Evolutionary conservation across 2,797 vertebrate genomes (phyloP), one percentile per base, ranked within the genome.

Genomic region (Gallinago nigripennis): DNA sequence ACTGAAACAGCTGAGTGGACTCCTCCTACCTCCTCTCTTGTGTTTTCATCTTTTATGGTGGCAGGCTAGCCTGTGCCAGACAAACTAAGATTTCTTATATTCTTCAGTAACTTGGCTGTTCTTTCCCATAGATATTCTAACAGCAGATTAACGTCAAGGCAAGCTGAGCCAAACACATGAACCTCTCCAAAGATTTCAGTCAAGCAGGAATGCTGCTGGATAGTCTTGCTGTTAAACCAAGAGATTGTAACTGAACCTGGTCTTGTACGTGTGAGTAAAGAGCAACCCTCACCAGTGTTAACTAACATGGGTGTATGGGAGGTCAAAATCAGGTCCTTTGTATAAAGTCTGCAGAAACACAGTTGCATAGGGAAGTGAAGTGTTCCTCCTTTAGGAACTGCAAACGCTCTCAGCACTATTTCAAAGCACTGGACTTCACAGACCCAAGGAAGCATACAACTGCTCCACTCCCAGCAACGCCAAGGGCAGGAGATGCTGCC

Each of bases 1-100:
- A 93, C 56, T 92, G 94, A 91, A 97, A 88, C 93, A 95, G 88
- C 92, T 82, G 91, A 93, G 80, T 11, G 15, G 92, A 81, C 97
- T 97, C 95, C 97, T 97, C 96, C 97, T 95, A 83, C 96, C 96
- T 95, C 91, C 92, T 95, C 86, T 94, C 57, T 6, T 5, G 4
- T 92, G 76, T 97, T 94, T 97, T 96, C 77, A 76, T 97, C 92
- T 95, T 96, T 97, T 97, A 90, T 94, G 90, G 88, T 93, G 90
- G 93, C 84, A 91, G 72, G 75, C 78, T 82, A 80, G 54, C 5
- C 76, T 53, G 80, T 92, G 88, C 94, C 95, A 97, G 90, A 96
- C 87, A 46, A 96, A 80, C 78, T 85, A 60, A 75, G 80, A 50
- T 77, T 92, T 96, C 90, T 95, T 75, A 37, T 93, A 37, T 63